Evolutionary conservation across 2,888 invertebrate genomes (phyloP), one percentile per base, ranked within the genome.

Genomic region (Rutpela maculata): DNA sequence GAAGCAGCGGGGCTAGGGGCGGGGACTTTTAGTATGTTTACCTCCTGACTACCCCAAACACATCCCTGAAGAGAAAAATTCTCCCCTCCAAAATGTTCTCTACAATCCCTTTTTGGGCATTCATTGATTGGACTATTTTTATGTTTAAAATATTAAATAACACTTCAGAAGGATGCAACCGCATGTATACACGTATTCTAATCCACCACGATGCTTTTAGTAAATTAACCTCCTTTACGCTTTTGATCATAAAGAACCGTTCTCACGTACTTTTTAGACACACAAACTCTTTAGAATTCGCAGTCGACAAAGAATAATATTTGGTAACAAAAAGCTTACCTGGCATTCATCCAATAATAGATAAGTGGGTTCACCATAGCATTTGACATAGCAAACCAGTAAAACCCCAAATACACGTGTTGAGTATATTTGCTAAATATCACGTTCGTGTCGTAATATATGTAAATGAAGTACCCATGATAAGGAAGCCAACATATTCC

Each of bases 301-400:
- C 43, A 11, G 2, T 43, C 43, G 43, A 12, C 15, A 43, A 43
- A 43, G 11, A 38, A 7, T 38, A 38, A 38, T 38, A 38, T 38
- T 38, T 38, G 38, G 12, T 4, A 62, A 50, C 15, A 43, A 50
- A 55, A 56, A 5, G 57, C 91, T 92, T 90, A 95, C 95, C 95
- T 94, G 83, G 95, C 94, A 89, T 97, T 97, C 97, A 97, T 97
- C 95, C 96, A 96, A 88, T 97, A 97, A 89, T 97, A 97, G 68
- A 97, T 96, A 75, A 97, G 93, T 0, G 97, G 97, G 90, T 97
- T 97, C 75, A 97, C 96, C 96, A 97, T 97, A 0, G 97, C 95
- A 87, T 97, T 97, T 12, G 96, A 95, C 97, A 97, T 97, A 2
- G 97, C 97, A 76, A 97, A 91, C 95, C 96, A 96, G 87, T 96